Conservation (phyloP, 2,797 vertebrate species). For the Neosilurus hyrtlii region DNA sequence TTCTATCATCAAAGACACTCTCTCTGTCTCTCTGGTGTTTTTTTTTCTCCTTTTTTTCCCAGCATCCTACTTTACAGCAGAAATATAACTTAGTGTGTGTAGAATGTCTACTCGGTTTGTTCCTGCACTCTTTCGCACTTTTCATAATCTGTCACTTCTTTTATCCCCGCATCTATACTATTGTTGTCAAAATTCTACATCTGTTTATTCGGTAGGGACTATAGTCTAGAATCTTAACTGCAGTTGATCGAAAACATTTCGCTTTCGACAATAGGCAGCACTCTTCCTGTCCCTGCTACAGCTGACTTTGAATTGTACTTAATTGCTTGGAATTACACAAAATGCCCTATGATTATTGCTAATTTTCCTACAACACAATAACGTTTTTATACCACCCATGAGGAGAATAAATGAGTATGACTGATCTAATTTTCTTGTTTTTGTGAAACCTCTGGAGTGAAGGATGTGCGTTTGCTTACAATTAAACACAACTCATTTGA, state of each 20-base stretch:
- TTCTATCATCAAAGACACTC: slow-evolving; percentile 23
- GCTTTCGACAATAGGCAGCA: slow-evolving; percentile 45
- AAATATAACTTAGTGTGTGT: slow-evolving; percentile 6
- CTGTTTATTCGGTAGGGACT: slow-evolving; percentile 38
- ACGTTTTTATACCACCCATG: slow-evolving; percentile 59
- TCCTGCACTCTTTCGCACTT: slow-evolving; percentile 15
- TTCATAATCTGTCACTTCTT: slow-evolving; percentile 18
- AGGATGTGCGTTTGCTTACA: slow-evolving; percentile 56
- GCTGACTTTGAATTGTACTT: slow-evolving; percentile 65
- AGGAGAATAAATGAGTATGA: slow-evolving; percentile 64
- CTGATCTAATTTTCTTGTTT: slow-evolving; percentile 68
- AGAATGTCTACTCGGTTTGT: slow-evolving; percentile 9
- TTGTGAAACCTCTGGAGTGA: slow-evolving; percentile 55
- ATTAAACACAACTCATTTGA: slow-evolving; percentile 62
- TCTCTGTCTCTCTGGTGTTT: slow-evolving; percentile 12
- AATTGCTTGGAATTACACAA: slow-evolving; percentile 64
- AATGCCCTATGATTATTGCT: slow-evolving; percentile 69
- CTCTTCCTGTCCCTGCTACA: slow-evolving; percentile 55
- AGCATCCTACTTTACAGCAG: not conserved
- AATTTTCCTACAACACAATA: slow-evolving; percentile 64
- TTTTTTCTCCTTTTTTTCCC: slow-evolving; percentile 15
- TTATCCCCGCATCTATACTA: slow-evolving; percentile 24
- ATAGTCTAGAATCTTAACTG: slow-evolving; percentile 52
- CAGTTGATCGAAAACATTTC: slow-evolving; percentile 53
- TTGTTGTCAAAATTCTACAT: slow-evolving; percentile 45